Evolutionary conservation across 2,797 vertebrate genomes (phyloP), one percentile per base, ranked within the genome.

Genomic region (Mycteria americana): DNA sequence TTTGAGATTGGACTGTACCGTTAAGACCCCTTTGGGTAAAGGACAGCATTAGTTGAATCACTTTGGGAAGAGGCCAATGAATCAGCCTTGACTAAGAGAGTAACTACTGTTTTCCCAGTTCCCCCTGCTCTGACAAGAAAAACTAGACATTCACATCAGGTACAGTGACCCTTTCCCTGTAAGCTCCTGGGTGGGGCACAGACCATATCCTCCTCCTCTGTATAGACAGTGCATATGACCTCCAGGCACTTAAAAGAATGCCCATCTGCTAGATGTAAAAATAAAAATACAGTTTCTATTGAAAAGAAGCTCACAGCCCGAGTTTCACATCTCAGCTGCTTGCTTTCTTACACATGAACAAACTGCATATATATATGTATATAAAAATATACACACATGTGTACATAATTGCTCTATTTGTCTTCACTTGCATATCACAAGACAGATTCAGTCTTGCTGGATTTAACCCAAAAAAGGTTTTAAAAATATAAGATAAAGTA

Each of bases 1-100:
- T 74, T n/a, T 10, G 33, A 63, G 53, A 43, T 18, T 15, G 25
- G 39, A 33, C 48, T 59, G n/a, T 6, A 37, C 35, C 0, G 0
- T 9, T 25, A 31, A 33, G 27, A 76, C 2, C 3, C 13, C 33
- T 57, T 9, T 62, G 53, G 53, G 45, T 39, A 39, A 78, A 87
- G 54, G 24, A 41, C 18, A 41, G 48, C 0, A 4, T 17, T 22
- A 23, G 46, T 2, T 65, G 19, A 63, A 63, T 21, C 43, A 45
- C 35, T 70, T 8, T 7, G 14, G 43, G 45, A 93, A 76, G 24
- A 77, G 54, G 41, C 5, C 73, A 82, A 12, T 23, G 51, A 54
- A 67, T 62, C 63, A 65, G 27, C n/a, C 39, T 82, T 35, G 22
- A 77, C 57, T 43, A 31, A 54, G 22, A 88, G 41, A n/a, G 3